Base-by-base conservation (phyloP, 2,888 invertebrate species). In the Rhyacophila evoluta region DNA sequence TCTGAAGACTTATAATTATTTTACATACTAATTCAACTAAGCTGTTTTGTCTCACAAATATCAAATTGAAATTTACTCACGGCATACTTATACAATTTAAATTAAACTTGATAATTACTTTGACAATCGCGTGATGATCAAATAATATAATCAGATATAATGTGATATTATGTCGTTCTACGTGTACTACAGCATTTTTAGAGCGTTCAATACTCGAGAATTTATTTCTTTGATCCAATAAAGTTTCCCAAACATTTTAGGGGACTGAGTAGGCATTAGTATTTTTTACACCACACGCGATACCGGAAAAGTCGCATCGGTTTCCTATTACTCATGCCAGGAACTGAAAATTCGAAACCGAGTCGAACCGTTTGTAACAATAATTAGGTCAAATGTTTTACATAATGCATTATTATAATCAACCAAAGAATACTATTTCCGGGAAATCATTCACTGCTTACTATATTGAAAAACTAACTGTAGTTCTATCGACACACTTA, bases 211-310 rank as follows among this genome's bases (percentile, higher is more conserved):
- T 55, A 25, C 19, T 25, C 15, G 10, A 12, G 2, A 19, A 25
- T 55, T 55, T 55, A 15, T 55, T 10, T 8, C 55, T 55, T 55
- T 55, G 55, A 55, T 55, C 55, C 25, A 19, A 55, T 25, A 55
- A 55, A 55, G 15, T 55, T 55, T 55, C 19, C 25, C 55, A 55
- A 19, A 2, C 55, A 55, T 55, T 55, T 55, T 55, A 55, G 19
- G 25, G 55, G 55, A 19, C 15, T 55, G 12, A 55, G 19, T 55
- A 55, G 19, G 10, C 19, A 25, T 55, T 55, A 19, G 55, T 12
- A 55, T 55, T 55, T 55, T 55, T 55, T 55, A 55, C 25, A 6
- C 55, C 2, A 55, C 55, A 55, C 55, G 55, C 55, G 55, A 55
- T 55, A 19, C 6, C 55, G 19, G 10, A n/a, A 55, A 19, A 55